phyloP scores from a whole-genome alignment of 2,888 invertebrate species.

The Chromoteleia sp. region DNA sequence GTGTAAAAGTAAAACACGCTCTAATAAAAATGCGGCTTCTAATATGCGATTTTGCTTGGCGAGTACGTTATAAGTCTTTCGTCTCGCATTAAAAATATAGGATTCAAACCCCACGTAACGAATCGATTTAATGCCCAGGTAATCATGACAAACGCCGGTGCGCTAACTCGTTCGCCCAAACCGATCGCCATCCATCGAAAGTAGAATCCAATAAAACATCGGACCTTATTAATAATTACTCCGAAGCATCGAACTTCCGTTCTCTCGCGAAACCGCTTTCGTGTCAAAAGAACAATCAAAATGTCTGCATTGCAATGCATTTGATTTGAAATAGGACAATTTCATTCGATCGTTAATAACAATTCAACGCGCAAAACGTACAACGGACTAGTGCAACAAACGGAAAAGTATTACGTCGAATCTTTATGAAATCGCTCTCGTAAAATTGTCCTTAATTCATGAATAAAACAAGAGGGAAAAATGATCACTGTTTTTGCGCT shows the following conservation, averaged over 20 bases:
- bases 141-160: constrained; percentile 61
- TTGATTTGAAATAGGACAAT: too few species aligned
- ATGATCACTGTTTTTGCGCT: constrained; percentile 21
- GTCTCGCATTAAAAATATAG: constrained; percentile 63
- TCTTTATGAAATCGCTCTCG: too few species aligned
- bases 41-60: constrained; percentile 61
- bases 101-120: constrained; percentile 54
- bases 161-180: constrained; percentile 48
- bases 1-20: constrained; percentile 52
- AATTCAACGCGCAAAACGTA: too few species aligned
- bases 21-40: constrained; percentile 58
- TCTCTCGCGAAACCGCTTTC: neutral
- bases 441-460: neutral
- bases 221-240: constrained; percentile 1
- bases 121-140: constrained; percentile 68
- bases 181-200: constrained; percentile 42
- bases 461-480: constrained; percentile 26
- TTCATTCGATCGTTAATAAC: too few species aligned
- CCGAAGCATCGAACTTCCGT: neutral
- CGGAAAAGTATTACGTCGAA: neutral
- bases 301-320: too few species aligned
- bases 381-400: neutral
- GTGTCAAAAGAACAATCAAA: too few species aligned
- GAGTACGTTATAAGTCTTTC: constrained; percentile 68
- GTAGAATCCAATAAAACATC: constrained; percentile 44